Percentiles rank a stretch among this genome's conserved stretches.
These are phyloP conservation scores for Bugula neritina DNA, from an alignment of 2,888 invertebrate species.

Conservation along the genomic window DNA sequence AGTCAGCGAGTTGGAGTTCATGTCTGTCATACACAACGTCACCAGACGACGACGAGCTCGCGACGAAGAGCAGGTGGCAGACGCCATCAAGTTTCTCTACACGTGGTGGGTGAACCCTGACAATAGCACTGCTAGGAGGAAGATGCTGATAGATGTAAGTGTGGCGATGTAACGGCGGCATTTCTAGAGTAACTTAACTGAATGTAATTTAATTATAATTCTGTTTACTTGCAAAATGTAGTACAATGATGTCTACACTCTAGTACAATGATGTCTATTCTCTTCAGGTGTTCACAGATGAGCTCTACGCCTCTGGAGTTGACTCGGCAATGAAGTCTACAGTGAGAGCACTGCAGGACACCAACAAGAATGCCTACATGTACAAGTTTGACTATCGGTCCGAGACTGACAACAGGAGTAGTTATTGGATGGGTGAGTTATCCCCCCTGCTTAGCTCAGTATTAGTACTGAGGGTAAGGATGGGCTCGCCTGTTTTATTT, in stretches of 20 bases:
- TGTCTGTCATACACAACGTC: constrained; percentile 1
- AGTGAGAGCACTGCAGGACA: constrained; percentile 31
- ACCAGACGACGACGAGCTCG: constrained; percentile 32
- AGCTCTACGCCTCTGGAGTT: constrained; percentile 48
- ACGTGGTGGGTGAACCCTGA: constrained; percentile 52
- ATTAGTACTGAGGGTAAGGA: no score
- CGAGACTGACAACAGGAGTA: constrained; percentile 42
- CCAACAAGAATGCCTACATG: constrained; percentile 39
- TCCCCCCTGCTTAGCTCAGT: no score
- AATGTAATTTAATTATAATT: no score
- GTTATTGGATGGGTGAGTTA: constrained; percentile 52
- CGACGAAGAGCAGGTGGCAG: constrained; percentile 38
- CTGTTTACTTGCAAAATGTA: no score
- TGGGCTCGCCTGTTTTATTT: no score
- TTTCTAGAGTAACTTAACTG: no score
- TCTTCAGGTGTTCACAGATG: constrained; percentile 51
- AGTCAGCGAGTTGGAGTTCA: constrained; percentile 24
- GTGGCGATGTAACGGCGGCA: no score
- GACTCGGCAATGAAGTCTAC: constrained; percentile 44
- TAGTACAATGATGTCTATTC: no score
- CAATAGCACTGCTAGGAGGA: constrained; percentile 44
- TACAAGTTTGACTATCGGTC: constrained; percentile 52
- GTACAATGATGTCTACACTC: no score
- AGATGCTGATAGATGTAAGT: constrained; percentile 47
- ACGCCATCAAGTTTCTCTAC: constrained; percentile 50